Percentiles rank a stretch among this genome's conserved stretches.
phyloP scores from a whole-genome alignment of 1,140 invertebrate genomes.

The Sinella curviseta region DNA sequence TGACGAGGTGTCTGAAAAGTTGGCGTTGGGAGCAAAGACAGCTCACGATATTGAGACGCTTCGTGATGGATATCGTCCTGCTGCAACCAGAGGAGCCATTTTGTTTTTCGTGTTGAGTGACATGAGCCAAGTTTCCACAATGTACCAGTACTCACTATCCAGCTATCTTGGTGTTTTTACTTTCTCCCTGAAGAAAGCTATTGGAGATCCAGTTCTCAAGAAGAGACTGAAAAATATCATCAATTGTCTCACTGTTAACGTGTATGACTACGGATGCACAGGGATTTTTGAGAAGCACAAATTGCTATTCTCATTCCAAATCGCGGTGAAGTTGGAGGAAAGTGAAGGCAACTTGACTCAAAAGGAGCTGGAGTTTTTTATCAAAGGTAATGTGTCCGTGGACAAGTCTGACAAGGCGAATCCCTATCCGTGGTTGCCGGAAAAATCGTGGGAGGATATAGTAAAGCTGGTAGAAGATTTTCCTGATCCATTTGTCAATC shows the following conservation, averaged over 20 bases:
- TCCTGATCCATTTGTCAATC: constrained; percentile 63
- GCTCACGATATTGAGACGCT: constrained; percentile 75
- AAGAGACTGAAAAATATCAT: constrained; percentile 79
- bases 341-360: constrained; percentile 65
- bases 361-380: constrained; percentile 82
- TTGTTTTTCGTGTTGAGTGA: constrained; percentile 85
- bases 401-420: constrained; percentile 69
- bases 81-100: constrained; percentile 78
- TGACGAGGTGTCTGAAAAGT: constrained; percentile 72
- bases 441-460: constrained; percentile 75
- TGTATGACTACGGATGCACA: constrained; percentile 86
- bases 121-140: constrained; percentile 78
- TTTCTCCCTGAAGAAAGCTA: constrained; percentile 73
- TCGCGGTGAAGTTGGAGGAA: constrained; percentile 76
- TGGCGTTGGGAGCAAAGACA: constrained; percentile 71
- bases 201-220: constrained; percentile 70
- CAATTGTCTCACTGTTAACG: constrained; percentile 75
- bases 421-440: constrained; percentile 70
- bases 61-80: constrained; percentile 76
- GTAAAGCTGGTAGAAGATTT: constrained; percentile 71
- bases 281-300: constrained; percentile 89
- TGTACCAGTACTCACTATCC: constrained; percentile 88
- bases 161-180: constrained; percentile 78
- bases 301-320: constrained; percentile 85
- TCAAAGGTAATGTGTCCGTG: constrained; percentile 76